Percentiles rank a stretch among this genome's conserved stretches.
Conservation (phyloP, 2,888 invertebrate genomes). For the Drosophila rellima region DNA sequence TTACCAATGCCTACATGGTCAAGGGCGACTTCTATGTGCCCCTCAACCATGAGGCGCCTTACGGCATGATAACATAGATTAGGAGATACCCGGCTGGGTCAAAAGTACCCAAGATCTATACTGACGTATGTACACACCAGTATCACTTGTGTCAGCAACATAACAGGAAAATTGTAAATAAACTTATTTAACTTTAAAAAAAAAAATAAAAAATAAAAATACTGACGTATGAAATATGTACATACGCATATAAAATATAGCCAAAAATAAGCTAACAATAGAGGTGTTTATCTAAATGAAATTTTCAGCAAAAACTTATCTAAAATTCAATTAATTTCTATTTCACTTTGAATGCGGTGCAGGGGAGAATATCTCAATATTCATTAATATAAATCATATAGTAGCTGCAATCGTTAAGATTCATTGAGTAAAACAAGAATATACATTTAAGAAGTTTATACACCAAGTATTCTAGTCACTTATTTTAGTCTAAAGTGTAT, state of each 20-base stretch:
- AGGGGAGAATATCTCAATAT: neutral
- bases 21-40: conserved; percentile 74
- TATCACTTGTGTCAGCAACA: no score
- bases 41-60: conserved; percentile 73
- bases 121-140: no score
- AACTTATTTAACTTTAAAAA: no score
- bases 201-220: no score
- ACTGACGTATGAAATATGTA: neutral
- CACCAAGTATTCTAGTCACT: neutral
- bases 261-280: conserved; percentile 2
- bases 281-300: conserved; percentile 10
- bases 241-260: neutral
- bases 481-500: neutral
- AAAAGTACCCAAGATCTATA: neutral
- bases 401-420: neutral
- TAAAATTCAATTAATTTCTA: conserved; percentile 12
- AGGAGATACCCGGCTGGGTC: neutral
- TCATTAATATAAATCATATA: neutral
- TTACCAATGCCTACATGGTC: conserved; percentile 65
- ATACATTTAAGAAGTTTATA: neutral
- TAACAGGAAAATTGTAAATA: no score
- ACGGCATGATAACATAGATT: conserved; percentile 39
- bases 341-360: neutral
- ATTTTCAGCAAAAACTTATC: conserved; percentile 6
- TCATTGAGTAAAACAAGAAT: conserved; percentile 3